These are phyloP conservation scores for Scolanthus callimorphus DNA, from an alignment of 92 coral and sea anemone species.

Conservation along the genomic window DNA sequence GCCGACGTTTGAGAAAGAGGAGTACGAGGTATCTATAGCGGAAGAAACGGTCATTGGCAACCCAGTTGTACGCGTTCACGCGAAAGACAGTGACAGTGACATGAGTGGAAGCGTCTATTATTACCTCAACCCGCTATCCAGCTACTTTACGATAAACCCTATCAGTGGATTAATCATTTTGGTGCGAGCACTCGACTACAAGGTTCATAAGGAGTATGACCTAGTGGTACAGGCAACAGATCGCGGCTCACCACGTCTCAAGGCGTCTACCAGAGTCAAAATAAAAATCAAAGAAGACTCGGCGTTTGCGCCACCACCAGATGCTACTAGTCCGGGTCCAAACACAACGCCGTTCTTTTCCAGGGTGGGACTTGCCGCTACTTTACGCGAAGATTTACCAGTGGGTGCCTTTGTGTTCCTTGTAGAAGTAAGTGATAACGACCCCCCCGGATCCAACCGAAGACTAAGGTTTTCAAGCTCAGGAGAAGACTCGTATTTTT, in stretches of 20 bases:
- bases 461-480: constrained; percentile 36
- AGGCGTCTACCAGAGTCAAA: constrained; percentile 42
- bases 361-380: constrained; percentile 28
- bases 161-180: constrained; percentile 49
- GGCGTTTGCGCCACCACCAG: constrained; percentile 42
- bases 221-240: constrained; percentile 58
- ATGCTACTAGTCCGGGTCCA: constrained; percentile 17
- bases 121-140: constrained; percentile 36
- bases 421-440: constrained; percentile 39
- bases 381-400: constrained; percentile 60
- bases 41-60: constrained; percentile 47
- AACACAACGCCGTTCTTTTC: constrained; percentile 57
- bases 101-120: constrained; percentile 56
- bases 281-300: constrained; percentile 55
- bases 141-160: constrained; percentile 59
- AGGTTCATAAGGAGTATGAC: constrained; percentile 23
- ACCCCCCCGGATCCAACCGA: constrained; percentile 49
- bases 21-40: constrained; percentile 40
- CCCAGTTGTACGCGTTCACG: constrained; percentile 46
- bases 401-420: constrained; percentile 38
- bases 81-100: constrained; percentile 57
- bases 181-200: constrained; percentile 59
- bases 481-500: constrained; percentile 11
- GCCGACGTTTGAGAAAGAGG: constrained; percentile 47
- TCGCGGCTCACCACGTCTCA: constrained; percentile 44